These are phyloP conservation scores for Pelochelys cantorii DNA, from an alignment of 2,797 vertebrate species.

Conservation along the genomic window DNA sequence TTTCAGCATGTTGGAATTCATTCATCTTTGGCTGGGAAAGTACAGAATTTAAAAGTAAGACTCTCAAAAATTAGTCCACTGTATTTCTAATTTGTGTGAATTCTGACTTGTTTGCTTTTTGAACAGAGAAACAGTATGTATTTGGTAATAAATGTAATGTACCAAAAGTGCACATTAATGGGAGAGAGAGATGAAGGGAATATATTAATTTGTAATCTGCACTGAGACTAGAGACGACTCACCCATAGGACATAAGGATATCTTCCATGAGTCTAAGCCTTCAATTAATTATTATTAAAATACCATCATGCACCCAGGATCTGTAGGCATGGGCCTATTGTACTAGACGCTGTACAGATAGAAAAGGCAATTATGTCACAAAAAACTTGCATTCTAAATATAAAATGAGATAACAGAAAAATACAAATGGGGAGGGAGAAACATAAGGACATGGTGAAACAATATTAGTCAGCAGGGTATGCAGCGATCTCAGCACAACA, in stretches of 20 bases:
- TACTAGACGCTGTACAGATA: neutral
- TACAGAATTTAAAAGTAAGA: constrained; percentile 88
- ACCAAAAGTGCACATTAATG: neutral
- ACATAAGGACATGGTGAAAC: neutral
- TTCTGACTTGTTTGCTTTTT: neutral
- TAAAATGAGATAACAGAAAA: neutral
- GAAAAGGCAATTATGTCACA: neutral
- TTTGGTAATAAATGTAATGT: neutral
- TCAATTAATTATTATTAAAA: neutral
- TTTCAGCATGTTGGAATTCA: constrained; percentile 91
- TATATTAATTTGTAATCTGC: neutral
- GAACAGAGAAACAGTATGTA: neutral
- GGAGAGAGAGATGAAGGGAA: neutral
- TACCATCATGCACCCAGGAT: neutral
- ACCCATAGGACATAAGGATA: neutral
- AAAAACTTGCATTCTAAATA: neutral
- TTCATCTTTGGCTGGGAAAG: constrained; percentile 87
- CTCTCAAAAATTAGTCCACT: neutral
- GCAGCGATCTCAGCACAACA: neutral
- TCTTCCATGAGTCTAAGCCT: neutral
- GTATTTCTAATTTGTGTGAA: neutral
- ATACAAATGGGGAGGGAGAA: neutral
- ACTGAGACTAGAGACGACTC: neutral
- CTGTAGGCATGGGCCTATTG: neutral
- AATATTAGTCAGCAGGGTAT: neutral